A percentile compares a stretch with the other conserved stretches of the same genome.
These are phyloP conservation scores for Alloplasta piceator DNA, from an alignment of 2,888 invertebrate genomes.

Conservation along the genomic window DNA sequence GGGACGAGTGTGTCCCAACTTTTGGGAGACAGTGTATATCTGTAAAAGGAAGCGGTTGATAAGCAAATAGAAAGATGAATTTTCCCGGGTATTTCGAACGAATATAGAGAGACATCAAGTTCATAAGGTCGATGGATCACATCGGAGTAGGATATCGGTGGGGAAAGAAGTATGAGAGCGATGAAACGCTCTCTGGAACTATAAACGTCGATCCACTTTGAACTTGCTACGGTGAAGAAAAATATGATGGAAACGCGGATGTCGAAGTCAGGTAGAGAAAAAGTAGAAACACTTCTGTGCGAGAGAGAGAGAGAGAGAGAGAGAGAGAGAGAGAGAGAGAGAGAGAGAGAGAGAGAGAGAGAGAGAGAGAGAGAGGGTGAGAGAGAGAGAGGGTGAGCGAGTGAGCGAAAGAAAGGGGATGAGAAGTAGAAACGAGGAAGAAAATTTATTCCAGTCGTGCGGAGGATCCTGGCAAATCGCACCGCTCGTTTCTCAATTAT, in stretches of 20 bases:
- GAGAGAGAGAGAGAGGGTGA: slow-evolving; percentile 20
- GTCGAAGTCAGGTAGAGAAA: neutral
- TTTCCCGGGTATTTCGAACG: neutral
- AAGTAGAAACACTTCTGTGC: neutral
- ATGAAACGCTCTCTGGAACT: too few relatives aligned
- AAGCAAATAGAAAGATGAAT: slow-evolving; percentile 19
- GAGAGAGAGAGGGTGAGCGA: neutral
- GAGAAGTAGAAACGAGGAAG: slow-evolving; percentile 20
- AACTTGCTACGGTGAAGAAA: neutral
- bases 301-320: neutral
- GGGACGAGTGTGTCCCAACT: too few relatives aligned
- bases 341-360: neutral
- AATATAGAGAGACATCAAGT: neutral
- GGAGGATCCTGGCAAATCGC: slow-evolving; percentile 44
- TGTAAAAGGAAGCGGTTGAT: neutral
- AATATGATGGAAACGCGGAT: neutral
- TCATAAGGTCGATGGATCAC: neutral
- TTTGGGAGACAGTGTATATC: too few relatives aligned
- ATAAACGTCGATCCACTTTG: neutral
- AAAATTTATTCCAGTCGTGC: slow-evolving; percentile 53
- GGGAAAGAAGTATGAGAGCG: neutral
- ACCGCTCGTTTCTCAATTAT: slow-evolving; percentile 53
- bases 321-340: neutral
- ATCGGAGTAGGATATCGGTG: neutral
- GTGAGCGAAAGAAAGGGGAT: slow-evolving; percentile 11